These are phyloP conservation scores for Aricia artaxerxes DNA, from an alignment of 2,888 invertebrate genomes.

Conservation along the genomic window DNA sequence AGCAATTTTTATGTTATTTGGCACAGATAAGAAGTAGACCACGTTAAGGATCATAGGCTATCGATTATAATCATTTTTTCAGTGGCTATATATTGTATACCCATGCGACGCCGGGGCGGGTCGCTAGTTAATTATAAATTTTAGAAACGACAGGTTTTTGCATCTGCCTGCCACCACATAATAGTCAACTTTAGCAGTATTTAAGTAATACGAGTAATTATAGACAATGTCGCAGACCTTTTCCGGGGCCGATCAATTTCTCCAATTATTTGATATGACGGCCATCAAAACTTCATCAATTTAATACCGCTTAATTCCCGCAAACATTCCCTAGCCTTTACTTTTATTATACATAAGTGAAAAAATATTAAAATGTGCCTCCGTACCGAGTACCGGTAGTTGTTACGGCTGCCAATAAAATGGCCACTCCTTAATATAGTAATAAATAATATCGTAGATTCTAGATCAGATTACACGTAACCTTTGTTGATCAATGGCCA, in stretches of 20 bases:
- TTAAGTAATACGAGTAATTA: background rate
- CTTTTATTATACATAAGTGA: background rate
- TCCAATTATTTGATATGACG: background rate
- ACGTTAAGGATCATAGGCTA: no score
- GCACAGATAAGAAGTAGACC: no score
- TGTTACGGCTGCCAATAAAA: background rate
- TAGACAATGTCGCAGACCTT: slow-evolving; percentile 1
- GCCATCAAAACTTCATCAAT: background rate
- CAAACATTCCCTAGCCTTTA: background rate
- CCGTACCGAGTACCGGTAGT: slow-evolving; percentile 7
- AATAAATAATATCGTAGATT: slow-evolving; percentile 19
- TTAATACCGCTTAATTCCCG: background rate
- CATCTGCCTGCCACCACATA: background rate
- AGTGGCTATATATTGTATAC: no score
- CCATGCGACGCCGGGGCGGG: no score
- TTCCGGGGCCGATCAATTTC: background rate
- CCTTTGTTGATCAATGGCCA: background rate
- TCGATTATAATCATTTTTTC: no score
- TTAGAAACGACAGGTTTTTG: background rate
- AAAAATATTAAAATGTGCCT: slow-evolving; percentile 8
- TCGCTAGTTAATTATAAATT: background rate
- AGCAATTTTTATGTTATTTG: no score
- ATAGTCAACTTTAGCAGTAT: background rate
- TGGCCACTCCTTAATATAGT: background rate
- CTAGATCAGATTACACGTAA: slow-evolving; percentile 20